These are phyloP conservation scores for Neelides folsomi DNA, from an alignment of 2,888 invertebrate species.

Conservation along the genomic window DNA sequence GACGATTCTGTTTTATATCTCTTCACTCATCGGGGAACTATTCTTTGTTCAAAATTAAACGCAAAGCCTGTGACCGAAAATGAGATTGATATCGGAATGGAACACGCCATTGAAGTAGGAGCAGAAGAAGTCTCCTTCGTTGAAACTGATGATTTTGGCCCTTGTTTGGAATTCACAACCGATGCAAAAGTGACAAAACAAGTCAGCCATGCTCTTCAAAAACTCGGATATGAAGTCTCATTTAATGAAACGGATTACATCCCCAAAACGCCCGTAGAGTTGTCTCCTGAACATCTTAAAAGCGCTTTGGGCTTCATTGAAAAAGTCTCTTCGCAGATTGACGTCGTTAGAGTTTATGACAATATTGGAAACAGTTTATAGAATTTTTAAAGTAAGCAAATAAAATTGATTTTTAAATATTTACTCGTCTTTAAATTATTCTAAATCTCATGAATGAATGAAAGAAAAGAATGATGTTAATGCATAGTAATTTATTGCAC, in stretches of 20 bases:
- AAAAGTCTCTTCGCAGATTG: constrained; percentile 45
- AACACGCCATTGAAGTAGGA: constrained; percentile 53
- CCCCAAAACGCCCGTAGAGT: constrained; percentile 39
- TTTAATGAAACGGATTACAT: constrained; percentile 42
- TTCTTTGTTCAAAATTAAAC: constrained; percentile 37
- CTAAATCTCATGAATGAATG: no score
- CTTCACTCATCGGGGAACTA: constrained; percentile 50
- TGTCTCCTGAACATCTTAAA: constrained; percentile 44
- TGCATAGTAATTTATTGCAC: no score
- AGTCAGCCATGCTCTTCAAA: constrained; percentile 43
- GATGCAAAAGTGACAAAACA: constrained; percentile 40
- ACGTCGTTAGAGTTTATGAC: constrained; percentile 47
- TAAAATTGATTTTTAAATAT: not conserved
- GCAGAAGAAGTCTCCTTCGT: constrained; percentile 51
- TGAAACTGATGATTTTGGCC: constrained; percentile 37
- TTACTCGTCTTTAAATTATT: no score
- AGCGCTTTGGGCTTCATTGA: constrained; percentile 41
- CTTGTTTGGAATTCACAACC: constrained; percentile 47
- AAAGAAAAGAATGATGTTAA: no score
- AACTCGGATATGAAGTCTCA: constrained; percentile 40
- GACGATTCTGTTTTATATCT: constrained; percentile 41
- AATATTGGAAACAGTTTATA: constrained; percentile 41
- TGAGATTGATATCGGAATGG: constrained; percentile 46
- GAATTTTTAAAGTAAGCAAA: constrained; percentile 17
- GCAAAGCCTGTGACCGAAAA: constrained; percentile 39